Evolutionary conservation across 2,797 vertebrate genomes (phyloP).

Genomic region (Crocidura indochinensis): DNA sequence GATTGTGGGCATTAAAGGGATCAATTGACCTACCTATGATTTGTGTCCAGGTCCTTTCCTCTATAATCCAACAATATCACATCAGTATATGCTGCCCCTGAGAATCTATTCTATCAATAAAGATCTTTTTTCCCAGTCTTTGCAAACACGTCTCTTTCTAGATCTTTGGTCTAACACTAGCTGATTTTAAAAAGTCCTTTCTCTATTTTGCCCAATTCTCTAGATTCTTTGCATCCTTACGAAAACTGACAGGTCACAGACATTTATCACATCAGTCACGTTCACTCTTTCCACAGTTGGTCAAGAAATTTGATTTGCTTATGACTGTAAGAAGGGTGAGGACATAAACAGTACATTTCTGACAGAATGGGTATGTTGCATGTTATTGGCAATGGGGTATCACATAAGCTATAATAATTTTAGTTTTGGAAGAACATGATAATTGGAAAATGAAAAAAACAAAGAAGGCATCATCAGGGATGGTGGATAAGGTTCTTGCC

Average conservation of each 20-base stretch:
- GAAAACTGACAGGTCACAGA: not conserved
- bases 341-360: not conserved
- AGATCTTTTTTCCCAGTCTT: not conserved
- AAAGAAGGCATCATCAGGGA: not conserved
- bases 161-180: not conserved
- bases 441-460: not conserved
- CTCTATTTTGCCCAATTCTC: not conserved
- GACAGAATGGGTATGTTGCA: not conserved
- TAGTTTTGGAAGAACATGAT: no score
- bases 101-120: not conserved
- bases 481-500: no score
- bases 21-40: not conserved
- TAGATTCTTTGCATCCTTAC: not conserved
- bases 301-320: not conserved
- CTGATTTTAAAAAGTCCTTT: slow-evolving; percentile 1
- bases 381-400: not conserved
- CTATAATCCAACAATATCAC: not conserved
- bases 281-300: not conserved
- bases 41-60: not conserved
- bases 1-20: not conserved
- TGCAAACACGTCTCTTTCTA: not conserved
- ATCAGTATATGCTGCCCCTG: not conserved
- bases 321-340: not conserved
- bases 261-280: not conserved
- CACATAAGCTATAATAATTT: no score